Conservation (phyloP, 1,140 invertebrate genomes). For the Bilobella aurantiaca region DNA sequence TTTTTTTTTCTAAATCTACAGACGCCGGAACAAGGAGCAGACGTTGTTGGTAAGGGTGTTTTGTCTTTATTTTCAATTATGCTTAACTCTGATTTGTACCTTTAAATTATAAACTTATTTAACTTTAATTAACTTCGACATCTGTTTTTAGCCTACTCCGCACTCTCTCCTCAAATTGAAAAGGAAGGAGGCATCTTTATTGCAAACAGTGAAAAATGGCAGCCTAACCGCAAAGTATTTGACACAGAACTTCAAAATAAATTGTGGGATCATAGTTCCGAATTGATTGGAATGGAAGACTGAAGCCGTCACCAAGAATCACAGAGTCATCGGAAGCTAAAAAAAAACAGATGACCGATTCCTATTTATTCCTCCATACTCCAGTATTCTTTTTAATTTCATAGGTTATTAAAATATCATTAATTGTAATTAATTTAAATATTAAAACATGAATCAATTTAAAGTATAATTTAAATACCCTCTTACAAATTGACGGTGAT, state of each 20-base stretch:
- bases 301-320: neutral
- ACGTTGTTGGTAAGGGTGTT: slow-evolving; percentile 35
- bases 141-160: slow-evolving; percentile 26
- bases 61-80: too few species aligned
- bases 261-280: slow-evolving; percentile 10
- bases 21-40: slow-evolving; percentile 37
- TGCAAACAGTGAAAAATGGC: slow-evolving; percentile 13
- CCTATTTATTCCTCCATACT: too few species aligned
- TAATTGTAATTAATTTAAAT: neutral
- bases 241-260: slow-evolving; percentile 8
- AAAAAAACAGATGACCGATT: too few species aligned
- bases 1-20: slow-evolving; percentile 53
- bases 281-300: neutral
- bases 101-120: too few species aligned
- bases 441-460: too few species aligned
- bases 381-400: too few species aligned
- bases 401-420: neutral
- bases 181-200: slow-evolving; percentile 22
- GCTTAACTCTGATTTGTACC: too few species aligned
- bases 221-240: slow-evolving; percentile 1
- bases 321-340: neutral
- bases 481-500: too few species aligned
- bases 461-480: too few species aligned
- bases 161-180: slow-evolving; percentile 22
- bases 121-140: too few species aligned